phyloP scores from a whole-genome alignment of 2,888 invertebrate species.

The Sinelater perroti region DNA sequence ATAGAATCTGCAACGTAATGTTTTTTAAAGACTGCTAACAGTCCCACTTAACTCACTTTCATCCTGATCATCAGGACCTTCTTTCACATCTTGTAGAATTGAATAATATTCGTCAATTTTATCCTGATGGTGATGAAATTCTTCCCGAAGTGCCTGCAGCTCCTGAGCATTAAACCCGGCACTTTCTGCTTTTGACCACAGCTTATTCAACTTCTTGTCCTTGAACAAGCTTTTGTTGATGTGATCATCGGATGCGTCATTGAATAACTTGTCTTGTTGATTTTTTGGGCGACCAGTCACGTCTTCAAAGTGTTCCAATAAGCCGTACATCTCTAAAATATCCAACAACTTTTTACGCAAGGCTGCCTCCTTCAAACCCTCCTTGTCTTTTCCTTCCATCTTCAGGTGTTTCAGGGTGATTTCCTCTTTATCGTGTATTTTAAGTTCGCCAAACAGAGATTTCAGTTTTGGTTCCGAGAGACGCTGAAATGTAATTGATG shows the following conservation, averaged over 20 bases:
- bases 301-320: slow-evolving; percentile 82
- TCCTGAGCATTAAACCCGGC: slow-evolving; percentile 90
- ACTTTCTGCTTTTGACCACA: slow-evolving; percentile 89
- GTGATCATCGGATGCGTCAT: slow-evolving; percentile 66
- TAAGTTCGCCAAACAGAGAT: slow-evolving; percentile 86
- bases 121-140: slow-evolving; percentile 91
- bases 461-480: slow-evolving; percentile 84
- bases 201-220: slow-evolving; percentile 87
- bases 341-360: slow-evolving; percentile 80
- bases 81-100: slow-evolving; percentile 75
- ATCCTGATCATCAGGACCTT: slow-evolving; percentile 66
- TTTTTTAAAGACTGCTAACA: no score
- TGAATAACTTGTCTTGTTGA: slow-evolving; percentile 64
- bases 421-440: slow-evolving; percentile 93
- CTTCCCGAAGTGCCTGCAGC: slow-evolving; percentile 82
- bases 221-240: slow-evolving; percentile 82
- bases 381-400: slow-evolving; percentile 85
- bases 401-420: slow-evolving; percentile 82
- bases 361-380: slow-evolving; percentile 84
- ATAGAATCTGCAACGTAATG: slow-evolving; percentile 68
- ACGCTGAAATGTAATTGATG: slow-evolving; percentile 18
- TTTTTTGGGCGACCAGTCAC: slow-evolving; percentile 59
- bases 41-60: slow-evolving; percentile 79
- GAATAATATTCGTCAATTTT: slow-evolving; percentile 91
- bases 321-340: slow-evolving; percentile 82